phyloP scores from a whole-genome alignment of 2,797 vertebrate species.

The Galagoides demidoff region DNA sequence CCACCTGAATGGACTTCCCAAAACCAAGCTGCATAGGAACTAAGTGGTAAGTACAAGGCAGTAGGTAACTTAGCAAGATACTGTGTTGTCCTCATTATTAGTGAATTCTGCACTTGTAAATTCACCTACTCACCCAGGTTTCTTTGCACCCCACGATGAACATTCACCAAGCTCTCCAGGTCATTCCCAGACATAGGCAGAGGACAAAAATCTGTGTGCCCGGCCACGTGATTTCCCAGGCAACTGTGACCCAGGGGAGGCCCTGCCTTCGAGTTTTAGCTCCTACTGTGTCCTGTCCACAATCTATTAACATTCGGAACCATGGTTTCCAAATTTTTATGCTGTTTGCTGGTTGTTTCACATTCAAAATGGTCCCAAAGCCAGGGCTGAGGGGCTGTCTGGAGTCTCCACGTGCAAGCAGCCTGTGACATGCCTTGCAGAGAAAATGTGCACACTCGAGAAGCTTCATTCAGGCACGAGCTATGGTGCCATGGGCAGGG shows the following conservation, averaged over 20 bases:
- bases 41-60: not conserved
- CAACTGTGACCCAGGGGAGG: no score
- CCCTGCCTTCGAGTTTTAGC: not conserved
- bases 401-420: accelerated
- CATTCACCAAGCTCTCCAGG: no score
- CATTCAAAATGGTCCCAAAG: not conserved
- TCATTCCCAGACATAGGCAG: not conserved
- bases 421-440: not conserved
- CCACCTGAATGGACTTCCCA: not conserved
- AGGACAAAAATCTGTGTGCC: not conserved
- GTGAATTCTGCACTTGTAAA: not conserved
- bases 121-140: not conserved
- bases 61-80: not conserved
- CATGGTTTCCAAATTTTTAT: not conserved
- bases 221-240: not conserved
- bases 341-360: not conserved
- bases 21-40: not conserved
- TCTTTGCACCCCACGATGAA: no score
- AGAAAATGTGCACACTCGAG: not conserved
- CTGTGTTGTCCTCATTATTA: not conserved
- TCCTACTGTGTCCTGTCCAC: no score
- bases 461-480: not conserved
- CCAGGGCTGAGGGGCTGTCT: accelerated
- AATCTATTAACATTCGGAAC: not conserved
- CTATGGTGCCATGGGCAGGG: accelerated